Conservation (phyloP, 2,113 vertebrate species). For the Anguilla rostrata region DNA sequence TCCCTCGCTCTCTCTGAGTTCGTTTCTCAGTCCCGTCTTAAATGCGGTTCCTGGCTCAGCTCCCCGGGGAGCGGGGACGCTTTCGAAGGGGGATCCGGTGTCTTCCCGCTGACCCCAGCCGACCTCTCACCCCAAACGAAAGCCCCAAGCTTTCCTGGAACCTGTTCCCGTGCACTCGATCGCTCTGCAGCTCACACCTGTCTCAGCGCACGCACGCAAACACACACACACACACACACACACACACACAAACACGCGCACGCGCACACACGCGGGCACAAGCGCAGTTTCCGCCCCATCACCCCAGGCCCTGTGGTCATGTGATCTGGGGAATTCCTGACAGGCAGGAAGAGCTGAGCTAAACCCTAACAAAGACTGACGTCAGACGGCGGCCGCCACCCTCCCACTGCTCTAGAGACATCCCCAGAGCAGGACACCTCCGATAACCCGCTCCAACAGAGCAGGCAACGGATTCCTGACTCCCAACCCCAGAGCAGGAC, state of each 20-base stretch:
- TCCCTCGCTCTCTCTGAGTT: background rate
- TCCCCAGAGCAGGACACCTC: background rate
- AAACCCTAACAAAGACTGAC: conserved; percentile 4
- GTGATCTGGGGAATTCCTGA: conserved; percentile 8
- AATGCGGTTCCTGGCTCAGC: background rate
- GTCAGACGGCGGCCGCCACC: background rate
- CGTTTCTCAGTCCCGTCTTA: background rate
- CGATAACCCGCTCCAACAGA: no score
- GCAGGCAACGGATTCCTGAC: no score
- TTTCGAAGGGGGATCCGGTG: background rate
- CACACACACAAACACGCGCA: background rate
- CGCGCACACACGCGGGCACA: background rate
- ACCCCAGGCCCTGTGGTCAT: background rate
- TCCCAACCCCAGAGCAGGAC: no score
- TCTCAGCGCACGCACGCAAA: background rate
- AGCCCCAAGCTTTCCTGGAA: background rate
- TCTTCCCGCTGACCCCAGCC: background rate
- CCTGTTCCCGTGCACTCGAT: background rate
- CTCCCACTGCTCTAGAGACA: background rate
- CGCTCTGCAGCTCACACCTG: background rate
- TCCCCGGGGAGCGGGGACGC: background rate
- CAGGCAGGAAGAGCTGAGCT: background rate
- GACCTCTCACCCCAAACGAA: background rate
- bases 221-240: background rate
- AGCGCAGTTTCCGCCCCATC: background rate